phyloP scores from a whole-genome alignment of 2,113 vertebrate species.

The Drymodes brunneopygia region DNA sequence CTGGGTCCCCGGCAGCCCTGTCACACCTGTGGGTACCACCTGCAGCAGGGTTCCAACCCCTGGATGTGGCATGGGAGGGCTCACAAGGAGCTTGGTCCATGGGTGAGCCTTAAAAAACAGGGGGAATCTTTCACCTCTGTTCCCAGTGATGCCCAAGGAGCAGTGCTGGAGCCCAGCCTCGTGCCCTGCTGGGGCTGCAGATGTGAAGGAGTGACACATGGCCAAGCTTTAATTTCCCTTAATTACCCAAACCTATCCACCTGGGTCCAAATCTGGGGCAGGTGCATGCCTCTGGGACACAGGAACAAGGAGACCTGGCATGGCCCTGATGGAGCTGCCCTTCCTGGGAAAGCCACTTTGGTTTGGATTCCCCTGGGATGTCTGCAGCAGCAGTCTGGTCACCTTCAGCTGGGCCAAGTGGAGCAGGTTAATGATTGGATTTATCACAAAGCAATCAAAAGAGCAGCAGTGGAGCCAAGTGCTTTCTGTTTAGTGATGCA shows the following conservation, averaged over 20 bases:
- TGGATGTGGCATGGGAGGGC: accelerated
- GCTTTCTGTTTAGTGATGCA: background rate
- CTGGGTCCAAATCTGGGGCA: too few relatives aligned
- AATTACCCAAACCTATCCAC: background rate
- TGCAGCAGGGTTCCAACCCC: accelerated
- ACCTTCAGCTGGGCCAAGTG: background rate
- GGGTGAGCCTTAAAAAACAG: background rate
- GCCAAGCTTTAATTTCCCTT: background rate
- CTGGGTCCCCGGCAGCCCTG: background rate
- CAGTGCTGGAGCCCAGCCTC: background rate
- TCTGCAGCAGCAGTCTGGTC: background rate
- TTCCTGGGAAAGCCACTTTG: background rate
- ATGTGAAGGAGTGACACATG: background rate
- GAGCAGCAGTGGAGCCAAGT: background rate
- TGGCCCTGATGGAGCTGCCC: accelerated
- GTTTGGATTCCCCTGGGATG: background rate
- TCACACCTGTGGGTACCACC: background rate
- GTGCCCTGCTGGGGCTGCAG: background rate
- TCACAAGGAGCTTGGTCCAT: background rate
- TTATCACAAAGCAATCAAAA: slow-evolving; percentile 4
- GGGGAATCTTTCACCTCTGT: background rate
- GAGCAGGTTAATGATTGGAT: background rate
- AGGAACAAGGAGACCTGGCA: accelerated
- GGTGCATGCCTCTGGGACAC: background rate
- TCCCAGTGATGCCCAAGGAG: background rate